These are phyloP conservation scores for Matsumyia berberina DNA, from an alignment of 2,888 invertebrate genomes.

Conservation along the genomic window DNA sequence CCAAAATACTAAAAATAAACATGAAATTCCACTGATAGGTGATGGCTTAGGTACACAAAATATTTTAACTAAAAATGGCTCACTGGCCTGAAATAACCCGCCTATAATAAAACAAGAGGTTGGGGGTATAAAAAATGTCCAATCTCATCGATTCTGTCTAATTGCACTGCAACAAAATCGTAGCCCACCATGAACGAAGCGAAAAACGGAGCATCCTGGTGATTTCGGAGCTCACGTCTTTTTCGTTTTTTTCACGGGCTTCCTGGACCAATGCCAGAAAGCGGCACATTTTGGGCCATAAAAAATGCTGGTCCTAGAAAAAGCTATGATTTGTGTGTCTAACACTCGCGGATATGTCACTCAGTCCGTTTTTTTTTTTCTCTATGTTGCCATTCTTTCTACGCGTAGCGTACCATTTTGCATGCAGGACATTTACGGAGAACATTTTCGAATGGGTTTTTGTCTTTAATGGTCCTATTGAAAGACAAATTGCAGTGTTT, in stretches of 20 bases:
- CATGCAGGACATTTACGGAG: constrained; percentile 61
- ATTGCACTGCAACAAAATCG: constrained; percentile 71
- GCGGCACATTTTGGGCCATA: constrained; percentile 16
- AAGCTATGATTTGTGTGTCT: constrained; percentile 73
- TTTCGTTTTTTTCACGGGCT: constrained; percentile 40
- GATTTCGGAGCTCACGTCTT: constrained; percentile 37
- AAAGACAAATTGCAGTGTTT: constrained; percentile 60
- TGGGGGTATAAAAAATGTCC: constrained; percentile 26
- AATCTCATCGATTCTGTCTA: constrained; percentile 68
- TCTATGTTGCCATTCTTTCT: constrained; percentile 14
- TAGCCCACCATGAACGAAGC: constrained; percentile 26
- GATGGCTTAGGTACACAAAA: constrained; percentile 25
- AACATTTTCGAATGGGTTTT: constrained; percentile 54
- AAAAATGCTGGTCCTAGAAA: constrained; percentile 27
- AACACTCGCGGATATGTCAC: constrained; percentile 72
- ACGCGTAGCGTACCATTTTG: constrained; percentile 48
- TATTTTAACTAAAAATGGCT: constrained; percentile 30
- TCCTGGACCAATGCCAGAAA: constrained; percentile 68
- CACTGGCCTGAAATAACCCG: constrained; percentile 2
- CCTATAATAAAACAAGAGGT: not conserved
- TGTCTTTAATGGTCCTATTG: constrained; percentile 63
- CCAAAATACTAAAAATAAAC: constrained; percentile 16
- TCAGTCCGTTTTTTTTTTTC: constrained; percentile 22
- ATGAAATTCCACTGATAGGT: constrained; percentile 18
- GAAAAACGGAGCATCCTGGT: constrained; percentile 18